Base-by-base conservation (phyloP, 2,113 vertebrate species). In the Centrocercus urophasianus region DNA sequence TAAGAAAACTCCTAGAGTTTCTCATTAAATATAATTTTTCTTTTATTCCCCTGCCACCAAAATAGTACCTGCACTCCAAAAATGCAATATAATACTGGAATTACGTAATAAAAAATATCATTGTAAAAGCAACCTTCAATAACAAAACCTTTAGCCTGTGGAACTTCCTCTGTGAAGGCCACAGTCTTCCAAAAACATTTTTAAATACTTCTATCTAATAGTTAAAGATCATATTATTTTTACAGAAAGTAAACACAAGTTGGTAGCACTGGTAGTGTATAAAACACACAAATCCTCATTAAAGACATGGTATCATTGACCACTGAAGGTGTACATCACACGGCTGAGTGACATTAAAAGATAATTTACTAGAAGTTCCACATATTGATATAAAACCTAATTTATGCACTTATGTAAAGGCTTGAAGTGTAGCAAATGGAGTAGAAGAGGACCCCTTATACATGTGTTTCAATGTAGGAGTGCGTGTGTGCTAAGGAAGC, bases 401-500 rank as follows among this genome's bases (percentile, higher is more conserved):
- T 93, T 94, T 95, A 96, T 95, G 77, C 89, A 94, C 75, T 86
- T 94, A 57, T 87, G 95, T 93, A 96, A 91, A 94, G 89, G 91
- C 90, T 81, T 94, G 42, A 69, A 93, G 93, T 88, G 89, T 90
- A 94, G 88, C 81, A 95, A 93, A 91, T 19, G 66, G 93, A 47
- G 75, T 87, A 85, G 93, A 86, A 66, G 83, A 90, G 88, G 93
- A 81, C 91, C 75, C 91, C 84, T 98, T 98, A 99, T 96, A 99
- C 99, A 59, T 99, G 99, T 5, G 99, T 99, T 98, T 99, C 99
- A 85, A 99, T 99, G 97, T 99, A 99, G 28, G 99, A 99, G 97
- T 99, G 99, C 24, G 99, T 99, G 97, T 99, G 99, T 2, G 98
- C 97, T 93, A 99, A 98, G 43, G 98, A 98, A 73, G 98, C 98